Evolutionary conservation across 1,140 invertebrate species (phyloP).

Genomic region (Drosophila neocordata): DNA sequence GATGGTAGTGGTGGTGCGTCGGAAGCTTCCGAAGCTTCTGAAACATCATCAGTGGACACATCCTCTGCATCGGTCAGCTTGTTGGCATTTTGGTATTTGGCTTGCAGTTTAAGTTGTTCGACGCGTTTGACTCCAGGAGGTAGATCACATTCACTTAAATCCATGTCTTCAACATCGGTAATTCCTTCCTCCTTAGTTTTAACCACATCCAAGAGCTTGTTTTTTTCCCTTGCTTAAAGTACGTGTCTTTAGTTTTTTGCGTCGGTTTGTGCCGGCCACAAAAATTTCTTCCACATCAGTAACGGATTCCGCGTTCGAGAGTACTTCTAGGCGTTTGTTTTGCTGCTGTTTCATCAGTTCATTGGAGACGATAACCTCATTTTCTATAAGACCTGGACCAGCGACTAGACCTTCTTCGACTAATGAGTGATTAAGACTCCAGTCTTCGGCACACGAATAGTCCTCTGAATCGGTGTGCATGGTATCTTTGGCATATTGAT

Average conservation of each 20-base stretch:
- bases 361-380: conserved; percentile 73
- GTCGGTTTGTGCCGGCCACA: conserved; percentile 72
- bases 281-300: conserved; percentile 85
- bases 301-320: conserved; percentile 71
- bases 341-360: conserved; percentile 69
- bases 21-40: conserved; percentile 53
- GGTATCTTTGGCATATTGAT: conserved; percentile 65
- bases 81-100: conserved; percentile 28
- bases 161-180: conserved; percentile 85
- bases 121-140: conserved; percentile 59
- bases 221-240: conserved; percentile 67
- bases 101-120: conserved; percentile 58
- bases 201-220: conserved; percentile 58
- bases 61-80: conserved; percentile 68
- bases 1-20: conserved; percentile 31
- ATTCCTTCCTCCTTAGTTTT: conserved; percentile 56
- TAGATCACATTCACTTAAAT: conserved; percentile 83
- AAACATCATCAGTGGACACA: conserved; percentile 66
- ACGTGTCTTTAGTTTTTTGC: conserved; percentile 77
- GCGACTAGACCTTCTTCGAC: conserved; percentile 45
- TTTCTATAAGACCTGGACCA: conserved; percentile 52
- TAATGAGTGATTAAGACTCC: conserved; percentile 50
- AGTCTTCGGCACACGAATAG: conserved; percentile 82
- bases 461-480: conserved; percentile 83
- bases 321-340: conserved; percentile 67